A percentile compares a stretch with the other conserved stretches of the same genome.
phyloP scores from a whole-genome alignment of 1,140 invertebrate species.

The Anoplolepis gracilipes region DNA sequence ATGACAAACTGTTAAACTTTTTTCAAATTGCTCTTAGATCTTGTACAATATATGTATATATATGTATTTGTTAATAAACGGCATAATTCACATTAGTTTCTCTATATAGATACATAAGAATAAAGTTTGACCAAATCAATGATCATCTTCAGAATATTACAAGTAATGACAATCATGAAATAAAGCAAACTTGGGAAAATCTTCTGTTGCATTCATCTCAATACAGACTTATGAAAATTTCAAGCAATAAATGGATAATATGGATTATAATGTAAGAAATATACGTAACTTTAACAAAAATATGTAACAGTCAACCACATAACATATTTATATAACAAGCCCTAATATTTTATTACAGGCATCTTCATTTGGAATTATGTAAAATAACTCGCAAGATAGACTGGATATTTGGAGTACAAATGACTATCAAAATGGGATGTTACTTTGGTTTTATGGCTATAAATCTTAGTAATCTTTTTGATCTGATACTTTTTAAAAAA shows the following conservation, averaged over 20 bases:
- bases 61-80: not conserved
- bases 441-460: not conserved
- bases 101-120: conserved; percentile 3
- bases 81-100: not conserved
- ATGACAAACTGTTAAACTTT: not conserved
- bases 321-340: too few species aligned
- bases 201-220: too few species aligned
- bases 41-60: not conserved
- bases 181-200: too few species aligned
- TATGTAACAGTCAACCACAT: too few species aligned
- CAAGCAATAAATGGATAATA: too few species aligned
- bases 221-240: too few species aligned
- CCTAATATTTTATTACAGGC: not conserved
- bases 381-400: conserved; percentile 9
- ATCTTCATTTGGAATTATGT: conserved; percentile 35
- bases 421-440: conserved; percentile 27
- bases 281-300: too few species aligned
- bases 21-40: not conserved
- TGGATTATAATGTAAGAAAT: too few species aligned
- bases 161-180: too few species aligned
- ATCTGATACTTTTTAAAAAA: too few species aligned
- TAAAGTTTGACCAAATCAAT: too few species aligned
- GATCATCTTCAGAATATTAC: too few species aligned
- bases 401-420: conserved; percentile 6
- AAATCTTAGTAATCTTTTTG: not conserved